Evolutionary conservation across 2,797 vertebrate species (phyloP).

Genomic region (Bradypodion ventrale): DNA sequence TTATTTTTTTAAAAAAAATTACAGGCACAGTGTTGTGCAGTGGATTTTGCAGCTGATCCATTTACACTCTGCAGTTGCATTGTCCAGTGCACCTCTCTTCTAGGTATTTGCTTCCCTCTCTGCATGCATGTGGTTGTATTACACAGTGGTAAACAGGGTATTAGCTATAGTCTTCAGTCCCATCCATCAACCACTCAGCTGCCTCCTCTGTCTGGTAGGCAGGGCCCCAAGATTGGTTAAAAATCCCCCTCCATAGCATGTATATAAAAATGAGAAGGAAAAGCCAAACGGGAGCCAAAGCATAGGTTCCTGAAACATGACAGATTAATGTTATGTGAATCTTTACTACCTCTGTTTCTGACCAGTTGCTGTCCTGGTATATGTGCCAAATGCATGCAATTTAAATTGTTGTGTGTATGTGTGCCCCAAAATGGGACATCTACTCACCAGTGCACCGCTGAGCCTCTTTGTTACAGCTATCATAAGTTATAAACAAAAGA

Average conservation of each 20-base stretch:
- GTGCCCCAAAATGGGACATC: background rate
- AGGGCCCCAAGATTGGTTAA: background rate
- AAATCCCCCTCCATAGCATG: background rate
- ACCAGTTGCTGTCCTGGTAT: background rate
- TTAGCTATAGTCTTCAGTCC: background rate
- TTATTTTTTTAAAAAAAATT: too few relatives aligned
- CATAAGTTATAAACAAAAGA: background rate
- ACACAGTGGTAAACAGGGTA: too few relatives aligned
- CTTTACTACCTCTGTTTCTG: background rate
- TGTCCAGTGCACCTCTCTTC: too few relatives aligned
- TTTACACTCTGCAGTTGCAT: too few relatives aligned
- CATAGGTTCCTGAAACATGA: background rate
- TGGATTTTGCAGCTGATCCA: too few relatives aligned
- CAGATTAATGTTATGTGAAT: background rate
- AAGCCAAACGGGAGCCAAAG: background rate
- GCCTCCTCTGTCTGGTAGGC: background rate
- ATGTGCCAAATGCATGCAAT: background rate
- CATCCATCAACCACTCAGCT: background rate
- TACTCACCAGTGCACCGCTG: background rate
- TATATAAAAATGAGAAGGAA: background rate
- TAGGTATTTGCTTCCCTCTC: too few relatives aligned
- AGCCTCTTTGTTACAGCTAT: background rate
- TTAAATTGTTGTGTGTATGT: background rate
- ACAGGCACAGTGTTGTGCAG: too few relatives aligned
- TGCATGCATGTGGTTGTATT: too few relatives aligned